A percentile compares a stretch with the other conserved stretches of the same genome.
phyloP scores from a whole-genome alignment of 2,888 invertebrate genomes.

The Drosophila paucipuncta region DNA sequence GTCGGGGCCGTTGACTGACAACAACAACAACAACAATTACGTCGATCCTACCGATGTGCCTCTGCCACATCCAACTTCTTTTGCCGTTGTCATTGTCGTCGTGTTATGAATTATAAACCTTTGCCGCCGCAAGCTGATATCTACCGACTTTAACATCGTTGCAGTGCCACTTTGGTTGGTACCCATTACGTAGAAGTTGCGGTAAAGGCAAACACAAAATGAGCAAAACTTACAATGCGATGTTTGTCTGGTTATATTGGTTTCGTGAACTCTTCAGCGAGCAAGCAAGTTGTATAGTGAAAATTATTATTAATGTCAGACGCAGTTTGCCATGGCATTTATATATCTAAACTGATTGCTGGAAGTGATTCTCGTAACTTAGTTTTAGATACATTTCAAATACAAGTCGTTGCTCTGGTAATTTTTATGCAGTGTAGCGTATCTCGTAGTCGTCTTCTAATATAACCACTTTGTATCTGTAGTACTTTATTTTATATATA shows the following conservation, averaged over 20 bases:
- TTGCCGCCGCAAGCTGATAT: constrained; percentile 38
- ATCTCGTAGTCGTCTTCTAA: constrained; percentile 1
- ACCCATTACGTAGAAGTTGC: constrained; percentile 38
- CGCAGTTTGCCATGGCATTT: neutral
- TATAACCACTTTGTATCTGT: neutral
- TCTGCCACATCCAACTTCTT: constrained; percentile 30
- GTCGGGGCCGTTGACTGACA: constrained; percentile 43
- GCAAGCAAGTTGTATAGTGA: neutral
- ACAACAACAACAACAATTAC: constrained; percentile 8
- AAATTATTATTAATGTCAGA: neutral
- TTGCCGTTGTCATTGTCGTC: constrained; percentile 21
- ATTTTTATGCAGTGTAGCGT: neutral
- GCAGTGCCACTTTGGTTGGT: constrained; percentile 41
- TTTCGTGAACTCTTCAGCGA: neutral
- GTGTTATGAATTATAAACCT: constrained; percentile 61
- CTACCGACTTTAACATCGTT: constrained; percentile 39
- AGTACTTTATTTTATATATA: constrained; percentile 3
- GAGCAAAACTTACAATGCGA: constrained; percentile 23
- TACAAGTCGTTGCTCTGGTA: neutral
- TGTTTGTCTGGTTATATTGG: neutral
- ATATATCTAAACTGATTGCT: neutral
- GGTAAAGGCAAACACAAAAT: constrained; percentile 11
- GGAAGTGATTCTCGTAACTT: neutral
- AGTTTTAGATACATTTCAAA: neutral
- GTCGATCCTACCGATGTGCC: constrained; percentile 2